These are phyloP conservation scores for Apeira syringaria DNA, from an alignment of 2,888 invertebrate genomes.

Conservation along the genomic window DNA sequence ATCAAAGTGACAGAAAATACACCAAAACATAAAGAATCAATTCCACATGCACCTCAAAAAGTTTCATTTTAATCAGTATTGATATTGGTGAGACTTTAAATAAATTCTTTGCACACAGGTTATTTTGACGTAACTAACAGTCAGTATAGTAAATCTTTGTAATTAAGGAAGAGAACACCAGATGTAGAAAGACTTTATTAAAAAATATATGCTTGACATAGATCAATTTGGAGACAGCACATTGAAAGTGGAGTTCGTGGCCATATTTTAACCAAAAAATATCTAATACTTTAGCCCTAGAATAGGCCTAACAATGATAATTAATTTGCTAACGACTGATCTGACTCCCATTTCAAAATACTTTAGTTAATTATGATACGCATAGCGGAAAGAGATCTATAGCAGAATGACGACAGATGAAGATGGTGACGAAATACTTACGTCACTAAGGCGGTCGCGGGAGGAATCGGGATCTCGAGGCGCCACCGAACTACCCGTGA, in stretches of 20 bases:
- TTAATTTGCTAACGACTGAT: slow-evolving; percentile 2
- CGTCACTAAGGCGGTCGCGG: slow-evolving; percentile 93
- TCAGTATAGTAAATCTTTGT: neutral
- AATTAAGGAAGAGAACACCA: neutral
- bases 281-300: too few relatives aligned
- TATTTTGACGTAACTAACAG: neutral
- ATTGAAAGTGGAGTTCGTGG: slow-evolving; percentile 21
- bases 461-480: slow-evolving; percentile 92
- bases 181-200: neutral
- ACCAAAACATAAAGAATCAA: slow-evolving; percentile 2
- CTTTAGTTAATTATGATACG: slow-evolving; percentile 19
- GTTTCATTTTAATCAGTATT: neutral
- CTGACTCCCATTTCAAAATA: slow-evolving; percentile 17
- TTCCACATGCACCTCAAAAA: slow-evolving; percentile 11
- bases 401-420: slow-evolving; percentile 23
- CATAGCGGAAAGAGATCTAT: slow-evolving; percentile 26
- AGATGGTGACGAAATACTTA: slow-evolving; percentile 79
- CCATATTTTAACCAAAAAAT: slow-evolving; percentile 3
- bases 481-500: slow-evolving; percentile 89
- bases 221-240: slow-evolving; percentile 8
- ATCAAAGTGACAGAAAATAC: slow-evolving; percentile 5
- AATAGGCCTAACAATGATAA: too few relatives aligned
- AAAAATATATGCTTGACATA: neutral
- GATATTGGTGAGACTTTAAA: neutral
- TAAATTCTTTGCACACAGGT: slow-evolving; percentile 3